Evolutionary conservation across 2,797 vertebrate species (phyloP).

Genomic region (Bovichtus diacanthus): DNA sequence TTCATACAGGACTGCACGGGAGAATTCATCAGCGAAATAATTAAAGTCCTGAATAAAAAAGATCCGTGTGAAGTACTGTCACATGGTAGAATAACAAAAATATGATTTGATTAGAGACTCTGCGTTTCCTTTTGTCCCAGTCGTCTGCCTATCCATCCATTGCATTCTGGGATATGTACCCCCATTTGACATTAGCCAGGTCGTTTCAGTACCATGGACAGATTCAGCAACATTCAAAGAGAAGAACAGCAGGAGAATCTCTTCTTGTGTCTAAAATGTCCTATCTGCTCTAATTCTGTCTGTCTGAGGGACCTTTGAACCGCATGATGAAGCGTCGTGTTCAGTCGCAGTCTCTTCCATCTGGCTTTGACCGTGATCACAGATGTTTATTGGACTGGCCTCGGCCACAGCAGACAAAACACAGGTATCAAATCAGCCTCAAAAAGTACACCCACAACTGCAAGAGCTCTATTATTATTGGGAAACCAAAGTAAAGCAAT

Average conservation of each 20-base stretch:
- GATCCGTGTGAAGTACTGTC: background rate
- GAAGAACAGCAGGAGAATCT: background rate
- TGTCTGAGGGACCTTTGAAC: background rate
- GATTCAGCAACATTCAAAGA: constrained; percentile 37
- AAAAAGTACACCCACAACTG: constrained; percentile 37
- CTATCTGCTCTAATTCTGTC: background rate
- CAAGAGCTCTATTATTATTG: constrained; percentile 52
- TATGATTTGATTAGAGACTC: background rate
- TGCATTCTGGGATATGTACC: background rate
- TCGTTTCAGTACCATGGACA: constrained; percentile 76
- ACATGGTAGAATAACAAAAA: background rate
- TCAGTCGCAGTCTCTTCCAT: background rate
- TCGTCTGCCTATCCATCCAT: background rate
- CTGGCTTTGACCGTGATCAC: background rate
- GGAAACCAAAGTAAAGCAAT: constrained; percentile 61
- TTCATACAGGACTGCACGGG: background rate
- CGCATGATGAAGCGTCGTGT: background rate
- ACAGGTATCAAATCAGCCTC: constrained; percentile 41
- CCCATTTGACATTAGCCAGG: background rate
- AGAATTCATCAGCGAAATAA: background rate
- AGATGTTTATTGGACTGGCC: background rate
- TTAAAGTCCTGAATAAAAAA: background rate
- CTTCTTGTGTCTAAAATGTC: background rate
- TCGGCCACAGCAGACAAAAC: constrained; percentile 21
- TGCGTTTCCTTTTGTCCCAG: background rate